Percentiles rank a stretch among this genome's conserved stretches.
These are phyloP conservation scores for Muntiacus reevesi DNA, from an alignment of 2,113 vertebrate genomes.

Conservation along the genomic window DNA sequence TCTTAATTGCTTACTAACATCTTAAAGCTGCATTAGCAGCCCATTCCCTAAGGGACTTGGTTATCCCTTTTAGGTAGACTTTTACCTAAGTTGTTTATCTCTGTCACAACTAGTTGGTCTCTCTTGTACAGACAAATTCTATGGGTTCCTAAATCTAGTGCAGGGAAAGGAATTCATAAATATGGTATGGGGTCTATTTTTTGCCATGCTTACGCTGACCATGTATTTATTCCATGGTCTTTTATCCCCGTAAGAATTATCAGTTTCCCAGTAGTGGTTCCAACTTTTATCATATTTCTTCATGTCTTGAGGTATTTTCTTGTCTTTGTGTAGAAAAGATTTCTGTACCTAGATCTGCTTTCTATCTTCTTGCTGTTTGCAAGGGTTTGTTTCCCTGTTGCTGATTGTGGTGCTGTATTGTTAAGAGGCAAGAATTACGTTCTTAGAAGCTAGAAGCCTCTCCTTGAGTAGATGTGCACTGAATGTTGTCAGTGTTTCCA, in stretches of 20 bases:
- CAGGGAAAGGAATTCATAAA: neutral
- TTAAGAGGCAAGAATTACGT: neutral
- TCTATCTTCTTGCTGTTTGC: neutral
- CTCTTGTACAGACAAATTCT: neutral
- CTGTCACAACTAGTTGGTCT: neutral
- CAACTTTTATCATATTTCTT: neutral
- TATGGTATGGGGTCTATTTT: neutral
- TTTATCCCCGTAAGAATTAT: neutral
- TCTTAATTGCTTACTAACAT: neutral
- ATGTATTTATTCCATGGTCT: neutral
- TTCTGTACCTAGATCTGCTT: neutral
- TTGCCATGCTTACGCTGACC: neutral
- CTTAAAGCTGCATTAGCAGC: slow-evolving; percentile 8
- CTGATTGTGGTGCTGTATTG: neutral
- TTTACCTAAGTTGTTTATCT: neutral
- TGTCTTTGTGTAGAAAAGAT: neutral
- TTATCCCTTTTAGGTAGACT: neutral
- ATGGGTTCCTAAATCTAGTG: neutral
- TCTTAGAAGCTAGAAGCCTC: slow-evolving; percentile 10
- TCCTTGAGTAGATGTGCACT: neutral
- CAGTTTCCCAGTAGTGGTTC: neutral
- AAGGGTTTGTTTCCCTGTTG: neutral
- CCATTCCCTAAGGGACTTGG: neutral
- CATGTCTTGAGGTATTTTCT: neutral
- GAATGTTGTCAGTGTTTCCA: neutral